Evolutionary conservation across 2,888 invertebrate species (phyloP), one percentile per base, ranked within the genome.

Genomic region (Acleris emargana): DNA sequence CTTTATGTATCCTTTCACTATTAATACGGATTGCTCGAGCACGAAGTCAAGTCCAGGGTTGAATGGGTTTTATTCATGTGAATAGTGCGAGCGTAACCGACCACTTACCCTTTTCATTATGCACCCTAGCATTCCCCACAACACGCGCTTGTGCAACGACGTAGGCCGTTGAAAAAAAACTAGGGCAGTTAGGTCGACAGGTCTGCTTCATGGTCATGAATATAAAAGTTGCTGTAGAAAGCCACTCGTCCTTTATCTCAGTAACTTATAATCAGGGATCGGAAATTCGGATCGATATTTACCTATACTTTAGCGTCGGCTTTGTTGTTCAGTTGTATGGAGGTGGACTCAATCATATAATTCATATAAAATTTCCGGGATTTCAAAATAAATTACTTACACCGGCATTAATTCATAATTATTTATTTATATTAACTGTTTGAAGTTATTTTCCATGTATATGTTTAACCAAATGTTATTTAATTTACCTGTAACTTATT

Each of bases 81-180:
- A 57, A 49, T n/a, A 47, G 22, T 38, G 50, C 13, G 22, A 62
- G 68, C 60, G 61, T 73, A 82, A 83, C 80, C 73, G 74, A 59
- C 67, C 16, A 43, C 61, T 59, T 81, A 80, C 68, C 84, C 85
- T 84, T 86, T 86, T 84, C 72, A 82, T 64, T 81, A 82, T 82
- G 77, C 79, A 83, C 83, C 80, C 82, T 68, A 67, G 67, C 67
- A 71, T 71, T 72, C 67, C 22, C 50, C 17, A 47, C 52, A 45
- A 50, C 25, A 28, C 38, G 20, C 43, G 50, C 50, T 55, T 49
- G 61, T 38, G 22, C 64, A 59, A 66, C 45, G 50, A 52, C 17
- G 45, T 51, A 49, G 58, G 58, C 25, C 58, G 50, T 25, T 52
- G 55, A 50, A 51, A 52, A 43, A 58, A 58, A 58, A 58, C 20